A percentile compares a stretch with the other conserved stretches of the same genome.
These are phyloP conservation scores for Galemys pyrenaicus DNA, from an alignment of 2,113 vertebrate species.

Conservation along the genomic window DNA sequence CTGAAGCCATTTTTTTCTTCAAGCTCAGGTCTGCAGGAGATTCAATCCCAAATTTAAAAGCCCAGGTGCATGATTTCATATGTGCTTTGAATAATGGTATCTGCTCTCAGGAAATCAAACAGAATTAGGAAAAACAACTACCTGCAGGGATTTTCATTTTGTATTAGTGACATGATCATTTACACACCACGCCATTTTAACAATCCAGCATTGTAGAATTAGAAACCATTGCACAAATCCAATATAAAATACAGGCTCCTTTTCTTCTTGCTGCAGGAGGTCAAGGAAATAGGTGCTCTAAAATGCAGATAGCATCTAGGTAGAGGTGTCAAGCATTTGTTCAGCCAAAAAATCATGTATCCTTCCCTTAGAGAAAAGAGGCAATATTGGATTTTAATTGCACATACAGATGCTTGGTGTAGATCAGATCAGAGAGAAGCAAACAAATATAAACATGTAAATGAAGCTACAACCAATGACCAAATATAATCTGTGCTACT, in stretches of 20 bases:
- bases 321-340: background rate
- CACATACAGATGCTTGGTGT: background rate
- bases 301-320: background rate
- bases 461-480: background rate
- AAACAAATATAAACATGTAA: background rate
- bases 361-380: background rate
- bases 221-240: slow-evolving; percentile 27
- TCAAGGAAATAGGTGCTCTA: background rate
- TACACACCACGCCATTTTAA: background rate
- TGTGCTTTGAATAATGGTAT: slow-evolving; percentile 58
- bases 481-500: background rate
- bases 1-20: background rate
- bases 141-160: slow-evolving; percentile 65
- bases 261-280: background rate
- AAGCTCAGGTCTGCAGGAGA: slow-evolving; percentile 10
- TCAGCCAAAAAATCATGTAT: background rate
- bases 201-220: background rate
- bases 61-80: slow-evolving; percentile 58
- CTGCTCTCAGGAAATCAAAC: slow-evolving; percentile 75
- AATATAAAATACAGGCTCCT: background rate
- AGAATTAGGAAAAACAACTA: slow-evolving; percentile 75
- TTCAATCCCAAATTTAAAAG: slow-evolving; percentile 55
- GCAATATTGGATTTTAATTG: slow-evolving; percentile 63
- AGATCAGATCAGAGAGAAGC: background rate
- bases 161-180: slow-evolving; percentile 44